Evolutionary conservation across 2,888 invertebrate genomes (phyloP), one percentile per base, ranked within the genome.

Genomic region (Nomada ruficornis): DNA sequence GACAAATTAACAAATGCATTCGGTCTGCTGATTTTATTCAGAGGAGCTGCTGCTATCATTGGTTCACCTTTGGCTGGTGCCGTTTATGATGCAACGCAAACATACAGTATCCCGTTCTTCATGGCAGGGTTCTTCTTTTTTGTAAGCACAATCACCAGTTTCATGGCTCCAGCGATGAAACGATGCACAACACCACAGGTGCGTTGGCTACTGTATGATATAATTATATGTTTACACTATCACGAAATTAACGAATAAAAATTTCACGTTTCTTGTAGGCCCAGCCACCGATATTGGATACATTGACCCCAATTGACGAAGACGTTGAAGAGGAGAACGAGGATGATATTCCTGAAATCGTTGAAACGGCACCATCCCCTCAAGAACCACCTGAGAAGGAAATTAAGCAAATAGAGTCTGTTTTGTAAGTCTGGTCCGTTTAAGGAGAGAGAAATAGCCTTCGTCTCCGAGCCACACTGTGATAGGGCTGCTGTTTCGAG

Each of bases 1-100:
- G 99, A 99, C 93, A 98, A 98, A 93, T 95, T 99, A 88, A 99
- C 99, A 64, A 99, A 98, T 94, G 99, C 99, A 64, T 99, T 99
- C 94, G 99, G 99, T 15, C 95, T 99, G 84, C 95, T 99, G 75
- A 98, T 99, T 90, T 94, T 99, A 88, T 98, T 98, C 95, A 96
- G 99, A 92, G 99, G 99, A 67, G 97, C 97, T 55, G 98, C 99
- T 7, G 98, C 98, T 23, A 97, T 99, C 70, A 95, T 98, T 89
- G 98, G 97, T 26, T 97, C 97, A 1, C 97, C 97, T 1, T 94
- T 97, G 87, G 96, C 97, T 88, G 99, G 99, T 84, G 97, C 97
- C 36, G 96, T 99, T 36, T 98, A 97, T 92, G 99, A 99, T 94
- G 95, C 96, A 2, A 98, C 98, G 0, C 93, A 96, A 84, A 96